A percentile compares a stretch with the other conserved stretches of the same genome.
phyloP scores from a whole-genome alignment of 2,113 vertebrate species.

The Istiophorus platypterus region DNA sequence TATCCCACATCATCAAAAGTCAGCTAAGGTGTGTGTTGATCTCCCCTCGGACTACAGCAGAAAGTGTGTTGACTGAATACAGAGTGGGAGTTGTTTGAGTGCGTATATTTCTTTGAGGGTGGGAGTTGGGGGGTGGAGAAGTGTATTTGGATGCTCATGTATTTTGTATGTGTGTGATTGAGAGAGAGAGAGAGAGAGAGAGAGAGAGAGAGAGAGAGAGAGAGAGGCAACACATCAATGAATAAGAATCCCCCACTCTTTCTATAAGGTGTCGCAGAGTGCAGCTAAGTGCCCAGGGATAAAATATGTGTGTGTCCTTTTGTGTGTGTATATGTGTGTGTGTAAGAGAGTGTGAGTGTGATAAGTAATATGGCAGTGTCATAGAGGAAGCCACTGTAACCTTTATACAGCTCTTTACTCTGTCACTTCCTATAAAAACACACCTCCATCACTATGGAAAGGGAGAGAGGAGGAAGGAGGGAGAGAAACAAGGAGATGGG shows the following conservation, averaged over 20 bases:
- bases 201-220: background rate
- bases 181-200: background rate
- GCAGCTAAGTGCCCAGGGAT: slow-evolving; percentile 46
- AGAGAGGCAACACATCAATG: background rate
- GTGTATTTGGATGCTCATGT: background rate
- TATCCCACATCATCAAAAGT: too few relatives aligned
- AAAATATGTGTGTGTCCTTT: slow-evolving; percentile 31
- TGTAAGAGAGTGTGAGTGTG: slow-evolving; percentile 17
- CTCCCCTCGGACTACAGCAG: too few relatives aligned
- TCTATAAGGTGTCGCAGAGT: slow-evolving; percentile 53
- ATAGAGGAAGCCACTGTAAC: slow-evolving; percentile 78
- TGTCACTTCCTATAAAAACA: slow-evolving; percentile 79
- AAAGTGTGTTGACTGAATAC: too few relatives aligned
- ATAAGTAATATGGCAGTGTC: slow-evolving; percentile 77
- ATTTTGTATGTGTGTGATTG: background rate
- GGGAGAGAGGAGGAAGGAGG: background rate
- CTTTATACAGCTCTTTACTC: slow-evolving; percentile 81
- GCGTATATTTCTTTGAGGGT: too few relatives aligned
- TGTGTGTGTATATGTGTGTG: slow-evolving; percentile 21
- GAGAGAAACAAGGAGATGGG: slow-evolving; percentile 16
- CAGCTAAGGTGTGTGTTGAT: too few relatives aligned
- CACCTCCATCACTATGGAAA: slow-evolving; percentile 71
- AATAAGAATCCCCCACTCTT: slow-evolving; percentile 28
- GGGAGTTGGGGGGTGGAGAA: too few relatives aligned
- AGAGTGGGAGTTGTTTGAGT: background rate